phyloP scores from a whole-genome alignment of 2,888 invertebrate genomes.

The Mimumesa dahlbomi region DNA sequence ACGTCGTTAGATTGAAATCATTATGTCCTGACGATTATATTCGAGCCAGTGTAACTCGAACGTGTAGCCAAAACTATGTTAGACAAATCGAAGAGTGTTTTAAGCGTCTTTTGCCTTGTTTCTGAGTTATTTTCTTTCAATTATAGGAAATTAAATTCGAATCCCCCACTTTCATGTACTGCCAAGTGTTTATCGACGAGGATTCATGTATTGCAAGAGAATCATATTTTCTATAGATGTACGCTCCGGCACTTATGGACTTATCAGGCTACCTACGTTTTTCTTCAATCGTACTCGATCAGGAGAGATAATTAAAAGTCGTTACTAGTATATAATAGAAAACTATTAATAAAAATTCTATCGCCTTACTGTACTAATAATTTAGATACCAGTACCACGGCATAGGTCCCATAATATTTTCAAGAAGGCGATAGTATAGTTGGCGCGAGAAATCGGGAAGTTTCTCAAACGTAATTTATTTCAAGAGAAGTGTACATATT shows the following conservation, averaged over 20 bases:
- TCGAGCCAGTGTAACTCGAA: not conserved
- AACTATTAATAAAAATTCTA: conserved; percentile 15
- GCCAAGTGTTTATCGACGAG: conserved; percentile 9
- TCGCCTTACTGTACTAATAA: conserved; percentile 16
- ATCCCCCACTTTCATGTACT: not conserved
- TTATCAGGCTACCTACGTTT: conserved; percentile 4
- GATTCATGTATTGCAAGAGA: conserved; percentile 20
- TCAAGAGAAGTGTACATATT: conserved; percentile 52
- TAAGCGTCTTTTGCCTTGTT: conserved; percentile 5
- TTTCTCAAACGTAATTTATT: conserved; percentile 49
- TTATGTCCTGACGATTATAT: not conserved
- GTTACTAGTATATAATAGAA: not conserved
- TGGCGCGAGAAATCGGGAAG: conserved; percentile 10
- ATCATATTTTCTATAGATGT: conserved; percentile 8
- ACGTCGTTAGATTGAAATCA: no score
- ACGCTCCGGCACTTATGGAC: conserved; percentile 19
- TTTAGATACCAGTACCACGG: conserved; percentile 10
- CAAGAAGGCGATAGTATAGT: not conserved
- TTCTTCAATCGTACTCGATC: no score
- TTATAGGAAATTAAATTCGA: no score
- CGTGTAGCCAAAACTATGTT: no score
- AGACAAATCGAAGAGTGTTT: not conserved
- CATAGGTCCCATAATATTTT: conserved; percentile 18
- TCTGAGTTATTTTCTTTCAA: conserved; percentile 1
- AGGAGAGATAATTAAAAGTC: conserved; percentile 12